Evolutionary conservation across 2,113 vertebrate genomes (phyloP).

Genomic region (Phaetusa simplex): DNA sequence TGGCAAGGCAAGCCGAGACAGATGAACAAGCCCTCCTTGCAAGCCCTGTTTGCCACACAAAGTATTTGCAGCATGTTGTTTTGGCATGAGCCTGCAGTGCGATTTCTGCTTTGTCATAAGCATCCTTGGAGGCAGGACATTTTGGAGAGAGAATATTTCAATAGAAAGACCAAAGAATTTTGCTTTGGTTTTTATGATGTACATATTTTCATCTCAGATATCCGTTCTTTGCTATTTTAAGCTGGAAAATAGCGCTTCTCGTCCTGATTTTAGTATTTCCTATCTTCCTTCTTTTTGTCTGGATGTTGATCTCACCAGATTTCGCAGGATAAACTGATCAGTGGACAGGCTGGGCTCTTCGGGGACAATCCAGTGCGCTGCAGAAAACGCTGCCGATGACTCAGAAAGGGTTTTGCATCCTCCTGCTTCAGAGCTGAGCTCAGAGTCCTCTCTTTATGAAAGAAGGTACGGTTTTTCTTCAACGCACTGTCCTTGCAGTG

Average conservation of each 20-base stretch:
- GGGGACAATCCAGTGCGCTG: background rate
- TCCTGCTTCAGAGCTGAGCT: background rate
- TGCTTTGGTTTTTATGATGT: background rate
- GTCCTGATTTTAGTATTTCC: background rate
- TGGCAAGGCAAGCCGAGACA: background rate
- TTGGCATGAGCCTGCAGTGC: background rate
- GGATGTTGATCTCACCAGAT: background rate
- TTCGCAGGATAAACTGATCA: background rate
- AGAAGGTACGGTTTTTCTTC: background rate
- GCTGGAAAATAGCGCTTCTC: background rate
- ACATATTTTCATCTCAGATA: background rate
- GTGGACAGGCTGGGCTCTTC: background rate
- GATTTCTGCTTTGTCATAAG: constrained; percentile 23
- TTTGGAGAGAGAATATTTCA: background rate
- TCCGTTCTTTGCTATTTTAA: background rate
- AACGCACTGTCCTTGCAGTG: background rate
- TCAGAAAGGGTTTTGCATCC: background rate
- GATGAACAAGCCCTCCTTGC: constrained; percentile 15
- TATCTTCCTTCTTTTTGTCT: background rate
- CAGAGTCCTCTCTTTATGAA: background rate
- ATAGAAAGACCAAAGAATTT: background rate
- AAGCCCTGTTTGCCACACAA: background rate
- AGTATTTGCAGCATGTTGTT: background rate
- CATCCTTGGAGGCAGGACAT: background rate
- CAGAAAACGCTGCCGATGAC: background rate